Conservation (phyloP, 2,113 vertebrate genomes). For the Scartelaos histophorus region DNA sequence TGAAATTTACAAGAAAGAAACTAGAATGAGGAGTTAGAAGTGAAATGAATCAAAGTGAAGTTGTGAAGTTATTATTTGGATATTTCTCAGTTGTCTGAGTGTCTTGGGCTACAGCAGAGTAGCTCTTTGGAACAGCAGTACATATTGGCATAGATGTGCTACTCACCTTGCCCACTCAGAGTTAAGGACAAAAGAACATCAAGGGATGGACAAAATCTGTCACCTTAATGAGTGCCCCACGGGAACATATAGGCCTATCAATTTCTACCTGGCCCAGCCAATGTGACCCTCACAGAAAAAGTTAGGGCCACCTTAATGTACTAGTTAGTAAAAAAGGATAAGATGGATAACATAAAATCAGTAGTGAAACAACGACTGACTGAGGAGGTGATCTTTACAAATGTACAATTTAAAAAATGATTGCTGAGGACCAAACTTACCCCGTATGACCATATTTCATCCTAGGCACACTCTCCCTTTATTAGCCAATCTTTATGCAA, state of each 20-base stretch:
- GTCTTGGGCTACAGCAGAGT: too few species aligned
- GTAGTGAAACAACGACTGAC: too few species aligned
- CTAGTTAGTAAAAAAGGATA: too few species aligned
- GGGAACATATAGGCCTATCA: background rate
- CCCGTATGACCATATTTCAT: background rate
- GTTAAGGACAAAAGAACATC: too few species aligned
- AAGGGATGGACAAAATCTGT: background rate
- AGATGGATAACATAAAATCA: too few species aligned
- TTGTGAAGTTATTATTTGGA: background rate
- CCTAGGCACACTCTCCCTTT: background rate
- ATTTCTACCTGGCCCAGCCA: background rate
- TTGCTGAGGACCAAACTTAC: background rate
- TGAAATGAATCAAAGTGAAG: background rate
- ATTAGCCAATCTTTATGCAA: conserved; percentile 48
- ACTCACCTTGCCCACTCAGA: background rate
- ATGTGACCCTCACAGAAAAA: background rate
- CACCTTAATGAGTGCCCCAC: background rate
- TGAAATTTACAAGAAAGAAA: background rate
- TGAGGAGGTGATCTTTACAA: background rate
- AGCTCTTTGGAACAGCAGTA: background rate
- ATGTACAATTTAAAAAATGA: background rate
- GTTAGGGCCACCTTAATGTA: too few species aligned
- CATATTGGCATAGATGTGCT: background rate
- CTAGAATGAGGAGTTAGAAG: background rate
- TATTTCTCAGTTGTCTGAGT: too few species aligned